Conservation (phyloP, 2,797 vertebrate genomes). For the Spheniscus humboldti region DNA sequence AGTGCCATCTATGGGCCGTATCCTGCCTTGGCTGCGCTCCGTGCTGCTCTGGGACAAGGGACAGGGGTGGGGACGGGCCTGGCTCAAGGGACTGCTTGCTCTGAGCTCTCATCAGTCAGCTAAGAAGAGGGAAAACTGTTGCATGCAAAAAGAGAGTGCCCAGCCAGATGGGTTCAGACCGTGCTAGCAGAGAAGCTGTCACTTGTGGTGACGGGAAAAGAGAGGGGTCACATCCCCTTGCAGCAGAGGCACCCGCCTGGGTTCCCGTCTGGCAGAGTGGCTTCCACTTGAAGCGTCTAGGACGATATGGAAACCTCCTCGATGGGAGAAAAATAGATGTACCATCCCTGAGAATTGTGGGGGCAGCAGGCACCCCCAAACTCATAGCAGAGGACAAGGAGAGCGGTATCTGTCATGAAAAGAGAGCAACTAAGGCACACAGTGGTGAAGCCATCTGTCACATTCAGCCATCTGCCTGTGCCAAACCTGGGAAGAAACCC, state of each 20-base stretch:
- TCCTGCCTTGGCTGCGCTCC: background rate
- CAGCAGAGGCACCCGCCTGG: background rate
- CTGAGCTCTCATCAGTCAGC: background rate
- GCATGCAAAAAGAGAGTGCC: no score
- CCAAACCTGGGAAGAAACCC: background rate
- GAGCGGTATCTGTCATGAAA: fast-evolving
- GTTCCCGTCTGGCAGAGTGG: background rate
- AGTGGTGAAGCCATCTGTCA: background rate
- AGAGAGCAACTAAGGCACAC: background rate
- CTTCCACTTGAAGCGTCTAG: background rate
- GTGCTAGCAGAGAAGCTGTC: background rate
- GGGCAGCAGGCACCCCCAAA: background rate
- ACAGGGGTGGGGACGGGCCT: no score
- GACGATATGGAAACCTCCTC: fast-evolving
- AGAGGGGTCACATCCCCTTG: background rate
- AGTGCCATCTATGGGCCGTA: conserved; percentile 34
- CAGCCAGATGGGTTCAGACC: background rate
- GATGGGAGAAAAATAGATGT: no score
- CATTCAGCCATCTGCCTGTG: background rate
- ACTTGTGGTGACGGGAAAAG: background rate
- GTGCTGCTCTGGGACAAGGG: background rate
- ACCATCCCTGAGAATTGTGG: fast-evolving
- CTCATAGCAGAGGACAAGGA: background rate
- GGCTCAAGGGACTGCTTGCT: background rate
- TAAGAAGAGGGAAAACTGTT: background rate